A percentile compares a stretch with the other conserved stretches of the same genome.
Conservation (phyloP, 92 coral and sea anemone genomes). For the Porites divaricata region DNA sequence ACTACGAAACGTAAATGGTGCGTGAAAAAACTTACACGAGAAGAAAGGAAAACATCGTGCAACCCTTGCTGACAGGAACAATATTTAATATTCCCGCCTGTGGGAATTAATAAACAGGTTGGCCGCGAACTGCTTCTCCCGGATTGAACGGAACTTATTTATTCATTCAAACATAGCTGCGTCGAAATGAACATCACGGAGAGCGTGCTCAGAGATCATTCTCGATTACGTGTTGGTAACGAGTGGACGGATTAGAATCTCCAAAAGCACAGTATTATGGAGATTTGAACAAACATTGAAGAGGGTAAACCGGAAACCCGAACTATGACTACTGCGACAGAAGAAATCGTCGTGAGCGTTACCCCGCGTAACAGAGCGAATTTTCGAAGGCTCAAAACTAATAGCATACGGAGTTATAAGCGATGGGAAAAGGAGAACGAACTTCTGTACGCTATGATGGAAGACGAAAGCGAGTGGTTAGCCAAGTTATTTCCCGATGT, state of each 20-base stretch:
- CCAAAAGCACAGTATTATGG: slow-evolving; percentile 25
- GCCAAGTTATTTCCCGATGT: slow-evolving; percentile 87
- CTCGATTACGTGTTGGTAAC: not conserved
- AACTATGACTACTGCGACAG: slow-evolving; percentile 18
- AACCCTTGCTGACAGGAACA: slow-evolving; percentile 28
- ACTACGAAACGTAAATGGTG: slow-evolving; percentile 7
- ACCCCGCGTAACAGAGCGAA: slow-evolving; percentile 94
- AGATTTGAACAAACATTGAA: slow-evolving; percentile 29
- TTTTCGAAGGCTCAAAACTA: slow-evolving; percentile 93
- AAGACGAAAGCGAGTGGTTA: slow-evolving; percentile 96
- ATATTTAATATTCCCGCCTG: slow-evolving; percentile 53
- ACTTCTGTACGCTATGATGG: slow-evolving; percentile 96
- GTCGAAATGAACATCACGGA: slow-evolving; percentile 53
- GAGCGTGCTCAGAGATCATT: slow-evolving; percentile 4
- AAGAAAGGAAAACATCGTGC: slow-evolving; percentile 41
- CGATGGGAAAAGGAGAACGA: slow-evolving; percentile 99
- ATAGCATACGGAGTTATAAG: slow-evolving; percentile 89
- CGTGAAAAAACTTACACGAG: slow-evolving; percentile 14
- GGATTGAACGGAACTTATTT: slow-evolving; percentile 18
- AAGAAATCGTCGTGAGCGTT: slow-evolving; percentile 46
- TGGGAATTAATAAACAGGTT: slow-evolving; percentile 48
- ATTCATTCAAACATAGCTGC: slow-evolving; percentile 25
- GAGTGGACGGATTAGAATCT: slow-evolving; percentile 8
- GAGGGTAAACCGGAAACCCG: slow-evolving; percentile 46
- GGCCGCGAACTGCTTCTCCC: slow-evolving; percentile 2